Percentiles rank a stretch among this genome's conserved stretches.
Evolutionary conservation across 1,140 invertebrate genomes (phyloP).

Genomic region (Dendrolimus kikuchii): DNA sequence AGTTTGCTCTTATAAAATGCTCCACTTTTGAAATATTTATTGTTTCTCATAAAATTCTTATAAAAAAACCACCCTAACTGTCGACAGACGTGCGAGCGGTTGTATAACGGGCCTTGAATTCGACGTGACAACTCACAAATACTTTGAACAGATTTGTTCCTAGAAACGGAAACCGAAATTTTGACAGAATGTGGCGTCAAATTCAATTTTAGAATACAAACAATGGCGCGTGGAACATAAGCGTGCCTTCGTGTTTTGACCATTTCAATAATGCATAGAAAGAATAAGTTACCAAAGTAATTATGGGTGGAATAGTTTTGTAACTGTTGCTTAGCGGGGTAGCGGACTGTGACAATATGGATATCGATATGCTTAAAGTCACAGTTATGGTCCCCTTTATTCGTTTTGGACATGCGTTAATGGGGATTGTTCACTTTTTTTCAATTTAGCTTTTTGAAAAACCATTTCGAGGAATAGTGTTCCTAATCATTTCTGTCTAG

Average conservation of each 20-base stretch:
- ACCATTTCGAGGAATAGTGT: no score
- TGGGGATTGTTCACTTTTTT: no score
- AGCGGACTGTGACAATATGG: slow-evolving; percentile 29
- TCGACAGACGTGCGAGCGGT: slow-evolving; percentile 30
- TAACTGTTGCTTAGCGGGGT: slow-evolving; percentile 57
- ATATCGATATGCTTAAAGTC: slow-evolving; percentile 27
- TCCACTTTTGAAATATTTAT: slow-evolving; percentile 60
- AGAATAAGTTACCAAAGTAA: slow-evolving; percentile 50
- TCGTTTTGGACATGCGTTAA: slow-evolving; percentile 1
- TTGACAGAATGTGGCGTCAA: slow-evolving; percentile 56
- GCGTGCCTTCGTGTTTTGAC: slow-evolving; percentile 58
- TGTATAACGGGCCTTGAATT: slow-evolving; percentile 46
- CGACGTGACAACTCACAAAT: slow-evolving; percentile 40
- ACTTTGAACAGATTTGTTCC: slow-evolving; percentile 30
- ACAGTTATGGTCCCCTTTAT: slow-evolving; percentile 10
- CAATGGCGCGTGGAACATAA: slow-evolving; percentile 43
- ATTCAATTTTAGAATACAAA: slow-evolving; percentile 30
- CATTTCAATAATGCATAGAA: slow-evolving; percentile 43
- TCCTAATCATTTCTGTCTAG: no score
- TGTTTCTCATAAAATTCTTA: slow-evolving; percentile 40
- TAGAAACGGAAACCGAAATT: slow-evolving; percentile 60
- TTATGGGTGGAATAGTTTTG: slow-evolving; percentile 39
- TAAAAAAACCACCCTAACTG: slow-evolving; percentile 48
- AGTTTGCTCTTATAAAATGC: slow-evolving; percentile 57
- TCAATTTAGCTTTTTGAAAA: no score